Evolutionary conservation across 2,113 vertebrate species (phyloP), one percentile per base, ranked within the genome.

Genomic region (Phalacrocorax pelagicus): DNA sequence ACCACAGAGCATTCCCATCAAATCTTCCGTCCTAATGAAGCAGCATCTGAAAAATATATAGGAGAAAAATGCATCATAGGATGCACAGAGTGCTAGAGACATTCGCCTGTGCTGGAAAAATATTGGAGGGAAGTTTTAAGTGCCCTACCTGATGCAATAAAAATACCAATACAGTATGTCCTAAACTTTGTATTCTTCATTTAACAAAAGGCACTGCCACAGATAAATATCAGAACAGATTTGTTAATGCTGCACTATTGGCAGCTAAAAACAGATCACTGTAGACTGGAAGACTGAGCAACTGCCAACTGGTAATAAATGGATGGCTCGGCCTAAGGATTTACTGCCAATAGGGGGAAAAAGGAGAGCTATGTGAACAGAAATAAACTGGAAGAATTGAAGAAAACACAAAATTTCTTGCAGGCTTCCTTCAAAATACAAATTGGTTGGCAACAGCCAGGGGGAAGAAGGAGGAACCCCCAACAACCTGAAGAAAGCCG

Each of bases 241-340:
- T 97, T 97, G 96, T 96, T 97, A 97, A 94, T 94, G 94, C 78
- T 94, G 90, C 93, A 74, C 91, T 95, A 97, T 97, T 97, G 97
- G 96, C 97, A 96, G 94, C 94, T 95, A 88, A 94, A 93, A 97
- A 94, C 93, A 91, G 94, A 97, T 97, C 88, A 73, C 84, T 57
- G 42, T 9, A 42, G 88, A 38, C 92, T 90, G 93, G 73, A 62
- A 97, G 95, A 83, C 88, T 91, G 96, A 97, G 55, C 84, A 94
- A 77, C 95, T 97, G 97, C 96, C 96, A 96, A 0, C 79, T 52
- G 65, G 72, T 91, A 96, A 97, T 94, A 90, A 97, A 97, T 95
- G 91, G 86, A 97, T 96, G 85, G 93, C 93, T 95, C 92, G 88
- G 75, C 78, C 80, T 32, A 86, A 96, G 93, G 96, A 97, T 97